phyloP scores from a whole-genome alignment of 37 sponge, comb jelly and placozoan genomes.

The Crambe crambe region DNA sequence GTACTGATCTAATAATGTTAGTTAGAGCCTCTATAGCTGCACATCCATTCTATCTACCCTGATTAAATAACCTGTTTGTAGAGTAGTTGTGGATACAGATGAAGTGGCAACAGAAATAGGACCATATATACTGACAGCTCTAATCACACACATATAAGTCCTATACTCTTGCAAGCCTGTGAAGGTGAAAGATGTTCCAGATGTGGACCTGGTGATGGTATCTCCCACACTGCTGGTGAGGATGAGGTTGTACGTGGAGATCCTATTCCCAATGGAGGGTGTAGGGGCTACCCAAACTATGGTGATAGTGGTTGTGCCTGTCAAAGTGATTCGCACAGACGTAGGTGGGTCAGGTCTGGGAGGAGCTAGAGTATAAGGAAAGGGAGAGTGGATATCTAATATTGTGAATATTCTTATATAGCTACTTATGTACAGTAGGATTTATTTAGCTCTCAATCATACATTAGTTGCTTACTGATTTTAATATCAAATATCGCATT shows the following conservation, averaged over 20 bases:
- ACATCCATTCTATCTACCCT: no score
- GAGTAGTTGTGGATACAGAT: background rate
- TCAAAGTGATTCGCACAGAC: background rate
- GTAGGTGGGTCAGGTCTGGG: conserved; percentile 9
- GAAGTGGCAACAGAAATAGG: background rate
- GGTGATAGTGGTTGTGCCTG: background rate
- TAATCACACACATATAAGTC: conserved; percentile 3
- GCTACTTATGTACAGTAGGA: no score
- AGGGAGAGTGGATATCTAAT: no score
- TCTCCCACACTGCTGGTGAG: background rate
- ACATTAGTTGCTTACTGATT: no score
- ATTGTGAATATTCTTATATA: no score
- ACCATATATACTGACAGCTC: conserved; percentile 2
- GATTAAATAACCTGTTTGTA: conserved; percentile 5
- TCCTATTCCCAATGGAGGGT: background rate
- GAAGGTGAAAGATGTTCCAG: background rate
- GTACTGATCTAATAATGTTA: no score
- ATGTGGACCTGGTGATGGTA: background rate
- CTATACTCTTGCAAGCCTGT: conserved; percentile 4
- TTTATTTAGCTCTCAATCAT: no score
- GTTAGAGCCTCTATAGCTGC: no score
- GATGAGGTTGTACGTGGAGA: background rate
- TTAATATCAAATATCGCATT: no score
- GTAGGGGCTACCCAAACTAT: conserved; percentile 1
- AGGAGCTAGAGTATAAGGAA: no score